Evolutionary conservation across 2,113 vertebrate species (phyloP), one percentile per base, ranked within the genome.

Genomic region (Crotalus horridus): DNA sequence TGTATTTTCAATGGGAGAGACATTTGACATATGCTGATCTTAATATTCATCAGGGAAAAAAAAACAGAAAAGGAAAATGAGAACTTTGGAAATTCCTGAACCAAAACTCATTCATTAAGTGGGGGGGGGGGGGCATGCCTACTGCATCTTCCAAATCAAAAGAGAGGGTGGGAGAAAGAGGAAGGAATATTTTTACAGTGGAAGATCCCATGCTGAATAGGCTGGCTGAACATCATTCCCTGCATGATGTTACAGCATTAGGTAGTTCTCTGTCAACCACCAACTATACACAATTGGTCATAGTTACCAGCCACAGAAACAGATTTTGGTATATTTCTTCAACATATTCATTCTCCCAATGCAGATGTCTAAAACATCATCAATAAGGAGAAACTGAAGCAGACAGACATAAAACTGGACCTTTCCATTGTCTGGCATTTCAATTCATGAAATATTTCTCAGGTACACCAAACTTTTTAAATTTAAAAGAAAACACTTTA

Each of bases 1-100:
- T 33, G 95, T 95, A 90, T 91, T 86, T 95, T 91, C 59, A 29
- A 64, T 33, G 13, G 13, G 64, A 74, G n/a, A 13, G n/a, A 23
- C 48, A 81, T 54, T 81, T 64, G 13, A 48, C 29, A n/a, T 89
- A 94, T 7, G 0, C 92, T 95, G 94, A 1, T 85, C 17, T 24
- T 55, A 24, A 89, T 85, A 21, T 33, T 3, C 61, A 74, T 69
- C 23, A 39, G 20, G 21, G 20, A 12, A 5, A 13, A 3, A 54
- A 39, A 74, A n/a, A 11, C 59, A 48, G 29, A 20, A 5, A 17
- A n/a, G 59, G 26, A 43, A 26, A 24, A 43, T 55, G 87, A 20
- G 8, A n/a, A 56, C 21, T 46, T 15, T 48, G 11, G 39, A 43
- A 48, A 64, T 21, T 64, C 24, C 15, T n/a, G 26, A 64, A 64